Base-by-base conservation (phyloP, 37 sponge, comb jelly and placozoan species). In the Lycopodina hypogea region DNA sequence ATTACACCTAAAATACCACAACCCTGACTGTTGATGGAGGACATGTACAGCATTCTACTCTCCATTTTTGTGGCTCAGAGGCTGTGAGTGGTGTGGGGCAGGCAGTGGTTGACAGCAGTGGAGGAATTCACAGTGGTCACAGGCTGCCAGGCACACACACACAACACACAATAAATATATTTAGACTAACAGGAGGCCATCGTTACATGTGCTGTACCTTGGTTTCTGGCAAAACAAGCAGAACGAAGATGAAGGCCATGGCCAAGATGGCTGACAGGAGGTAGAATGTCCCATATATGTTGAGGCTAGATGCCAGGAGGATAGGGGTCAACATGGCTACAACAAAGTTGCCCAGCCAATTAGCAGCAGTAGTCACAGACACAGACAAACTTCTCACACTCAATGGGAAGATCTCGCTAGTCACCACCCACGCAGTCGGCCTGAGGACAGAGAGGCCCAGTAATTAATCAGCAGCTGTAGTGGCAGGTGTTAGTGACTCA, bases 381-480 rank as follows among this genome's bases (percentile, higher is more conserved):
- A 90, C 88, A 28, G 89, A 83, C 9, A 55, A 48, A 30, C 91
- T 83, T 58, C 91, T 34, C 35, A 90, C 53, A n/a, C 56, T 59
- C 41, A 90, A 79, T 9, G 91, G 91, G 62, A 87, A 90, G 18
- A 90, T 90, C 62, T 90, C 91, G 71, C 91, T 90, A 19, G 88
- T 90, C 36, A 90, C 84, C 71, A 90, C 91, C 91, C 91, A 90
- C 7, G 79, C 89, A 71, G 59, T 51, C 8, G 89, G 85, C 42
- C 88, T 87, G 68, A 11, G 37, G 67, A 28, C 8, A 36, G 24
- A 26, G 21, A 9, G 24, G 11, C 72, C 11, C 14, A 65, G 28
- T 65, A 61, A 68, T 35, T 68, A 8, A 36, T 34, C 11, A 9
- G 37, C 7, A 37, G 26, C n/a, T n/a, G n/a, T n/a, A n/a, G n/a